Base-by-base conservation (phyloP, 2,888 invertebrate genomes). In the Reticulitermes lucifugus region DNA sequence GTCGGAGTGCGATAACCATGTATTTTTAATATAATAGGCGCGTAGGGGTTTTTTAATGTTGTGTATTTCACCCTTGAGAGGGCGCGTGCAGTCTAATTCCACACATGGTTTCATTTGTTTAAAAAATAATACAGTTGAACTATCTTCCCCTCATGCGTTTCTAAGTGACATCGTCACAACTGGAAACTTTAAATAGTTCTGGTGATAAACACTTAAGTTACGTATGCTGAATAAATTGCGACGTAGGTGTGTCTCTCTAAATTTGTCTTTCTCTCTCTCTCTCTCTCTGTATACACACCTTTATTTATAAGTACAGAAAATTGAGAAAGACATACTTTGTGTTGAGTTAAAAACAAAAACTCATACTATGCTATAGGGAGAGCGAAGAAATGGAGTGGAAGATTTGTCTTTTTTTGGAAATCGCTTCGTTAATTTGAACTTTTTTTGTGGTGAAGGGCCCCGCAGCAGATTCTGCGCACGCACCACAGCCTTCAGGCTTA, bases 61-160 rank as follows among this genome's bases (percentile, higher is more conserved):
- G 25, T n/a, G 25, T 65, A 41, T 41, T 73, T 73, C 41, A 41
- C 73, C 73, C 73, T 41, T 73, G 73, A 73, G 73, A 73, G 73
- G 41, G 73, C 21, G 35, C 41, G 12, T 41, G 41, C 41, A 41
- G 73, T 41, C 73, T 41, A 35, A 73, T 73, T 73, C 73, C 41
- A 41, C 73, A 73, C 41, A 73, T 73, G 73, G 73, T 41, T 41
- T 29, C 29, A 73, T 73, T 73, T 73, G 25, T 65, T 65, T 65
- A 65, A 65, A 65, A 65, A 65, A 65, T 65, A 65, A 65, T n/a
- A n/a, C 65, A 65, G 65, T 12, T 65, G 65, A 9, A 25, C 65
- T 25, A 0, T 7, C 25, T 7, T 2, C 25, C 65, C 25, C 25
- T 65, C 65, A 6, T 65, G 25, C 12, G 25, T 25, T 65, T 65